phyloP scores from a whole-genome alignment of 2,797 vertebrate genomes.

The Oreonectes daqikongensis region DNA sequence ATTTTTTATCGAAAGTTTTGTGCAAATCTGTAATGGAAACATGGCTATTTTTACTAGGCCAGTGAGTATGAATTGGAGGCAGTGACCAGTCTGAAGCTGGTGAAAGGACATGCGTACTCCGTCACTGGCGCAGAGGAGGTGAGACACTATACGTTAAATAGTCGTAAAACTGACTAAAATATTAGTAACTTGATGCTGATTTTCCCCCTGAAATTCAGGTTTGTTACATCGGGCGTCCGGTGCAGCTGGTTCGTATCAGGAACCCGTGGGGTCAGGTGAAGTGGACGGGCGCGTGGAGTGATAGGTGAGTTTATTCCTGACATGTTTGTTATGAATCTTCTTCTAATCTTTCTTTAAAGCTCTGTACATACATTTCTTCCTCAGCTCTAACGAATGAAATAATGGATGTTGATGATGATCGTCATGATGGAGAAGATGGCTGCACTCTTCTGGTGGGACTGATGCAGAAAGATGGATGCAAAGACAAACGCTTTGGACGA shows the following conservation, averaged over 20 bases:
- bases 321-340: too few species aligned
- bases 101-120: conserved; percentile 86
- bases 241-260: conserved; percentile 85
- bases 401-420: conserved; percentile 72
- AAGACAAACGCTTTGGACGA: conserved; percentile 54
- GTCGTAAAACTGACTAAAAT: neutral
- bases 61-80: conserved; percentile 73
- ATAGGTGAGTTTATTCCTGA: conserved; percentile 72
- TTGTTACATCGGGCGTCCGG: conserved; percentile 64
- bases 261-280: conserved; percentile 92
- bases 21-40: too few species aligned
- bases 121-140: conserved; percentile 84
- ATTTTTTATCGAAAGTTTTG: too few species aligned
- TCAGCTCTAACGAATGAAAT: conserved; percentile 76
- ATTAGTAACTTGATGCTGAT: neutral
- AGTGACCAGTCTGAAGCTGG: conserved; percentile 79
- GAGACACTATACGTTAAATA: too few species aligned
- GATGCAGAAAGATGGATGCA: conserved; percentile 77
- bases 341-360: too few species aligned
- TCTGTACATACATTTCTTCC: neutral
- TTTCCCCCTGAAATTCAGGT: conserved; percentile 71
- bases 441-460: conserved; percentile 79
- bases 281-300: conserved; percentile 91
- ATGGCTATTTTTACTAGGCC: conserved; percentile 74
- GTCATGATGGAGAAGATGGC: conserved; percentile 62